phyloP scores from a whole-genome alignment of 2,797 vertebrate genomes.

The Labeo calbasu region DNA sequence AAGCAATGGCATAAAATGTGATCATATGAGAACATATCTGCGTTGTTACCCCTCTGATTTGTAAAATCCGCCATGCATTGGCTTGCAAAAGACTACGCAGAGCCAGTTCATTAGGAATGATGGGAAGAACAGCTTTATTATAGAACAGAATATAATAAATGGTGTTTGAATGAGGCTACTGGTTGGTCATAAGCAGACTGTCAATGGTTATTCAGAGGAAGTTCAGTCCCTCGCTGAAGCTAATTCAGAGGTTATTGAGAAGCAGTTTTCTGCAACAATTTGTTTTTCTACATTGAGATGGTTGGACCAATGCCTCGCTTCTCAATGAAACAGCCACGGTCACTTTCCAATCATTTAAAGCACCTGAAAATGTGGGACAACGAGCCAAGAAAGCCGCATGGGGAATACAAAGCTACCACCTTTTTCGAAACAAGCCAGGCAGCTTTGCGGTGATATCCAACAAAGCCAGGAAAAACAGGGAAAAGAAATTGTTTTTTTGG shows the following conservation, averaged over 20 bases:
- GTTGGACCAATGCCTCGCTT: slow-evolving; percentile 7
- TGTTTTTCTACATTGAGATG: not conserved
- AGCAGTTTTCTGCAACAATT: not conserved
- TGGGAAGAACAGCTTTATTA: slow-evolving; percentile 25
- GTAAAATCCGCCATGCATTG: slow-evolving; percentile 15
- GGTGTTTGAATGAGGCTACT: not conserved
- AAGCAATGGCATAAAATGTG: not conserved
- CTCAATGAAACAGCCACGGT: not conserved
- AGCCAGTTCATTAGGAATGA: slow-evolving; percentile 35
- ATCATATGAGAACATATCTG: slow-evolving; percentile 10
- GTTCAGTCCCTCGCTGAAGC: slow-evolving; percentile 15
- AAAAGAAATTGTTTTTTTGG: not conserved
- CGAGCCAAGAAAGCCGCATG: slow-evolving; percentile 1
- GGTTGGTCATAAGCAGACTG: slow-evolving; percentile 30
- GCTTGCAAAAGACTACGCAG: not conserved
- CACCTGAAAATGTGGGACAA: slow-evolving; percentile 29
- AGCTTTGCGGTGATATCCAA: slow-evolving; percentile 14
- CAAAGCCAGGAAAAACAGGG: slow-evolving; percentile 13
- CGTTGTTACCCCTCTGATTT: slow-evolving; percentile 10
- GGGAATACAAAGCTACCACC: slow-evolving; percentile 8
- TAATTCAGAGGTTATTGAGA: slow-evolving; percentile 21
- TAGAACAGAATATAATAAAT: slow-evolving; percentile 16
- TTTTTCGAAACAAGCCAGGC: not conserved
- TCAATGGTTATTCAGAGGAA: slow-evolving; percentile 43
- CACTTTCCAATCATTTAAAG: not conserved